Percentiles rank a stretch among this genome's conserved stretches.
These are phyloP conservation scores for Rhegmatorhina hoffmannsi DNA, from an alignment of 2,113 vertebrate genomes.

Conservation along the genomic window DNA sequence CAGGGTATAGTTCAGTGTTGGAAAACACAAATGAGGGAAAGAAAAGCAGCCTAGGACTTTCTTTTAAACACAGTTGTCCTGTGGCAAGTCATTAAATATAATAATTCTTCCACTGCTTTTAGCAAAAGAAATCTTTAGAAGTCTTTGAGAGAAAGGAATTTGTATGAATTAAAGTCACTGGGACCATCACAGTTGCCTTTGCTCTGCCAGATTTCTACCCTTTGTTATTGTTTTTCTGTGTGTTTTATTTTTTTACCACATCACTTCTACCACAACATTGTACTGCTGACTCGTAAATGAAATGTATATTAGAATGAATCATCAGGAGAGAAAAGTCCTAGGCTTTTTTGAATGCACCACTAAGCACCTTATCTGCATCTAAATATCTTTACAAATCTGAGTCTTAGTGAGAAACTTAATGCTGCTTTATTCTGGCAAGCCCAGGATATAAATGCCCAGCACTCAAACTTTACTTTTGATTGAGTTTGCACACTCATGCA, in stretches of 20 bases:
- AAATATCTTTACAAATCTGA: slow-evolving; percentile 49
- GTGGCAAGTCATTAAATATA: background rate
- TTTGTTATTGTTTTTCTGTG: background rate
- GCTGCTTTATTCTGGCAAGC: background rate
- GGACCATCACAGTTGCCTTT: background rate
- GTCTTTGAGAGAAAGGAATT: background rate
- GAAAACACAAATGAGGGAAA: background rate
- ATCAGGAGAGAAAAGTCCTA: slow-evolving; percentile 36
- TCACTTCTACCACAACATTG: background rate
- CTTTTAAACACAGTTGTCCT: background rate
- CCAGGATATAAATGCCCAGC: background rate
- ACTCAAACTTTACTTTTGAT: slow-evolving; percentile 20
- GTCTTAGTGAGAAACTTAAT: slow-evolving; percentile 33
- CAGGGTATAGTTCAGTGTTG: background rate
- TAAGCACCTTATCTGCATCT: slow-evolving; percentile 58
- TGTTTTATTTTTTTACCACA: background rate
- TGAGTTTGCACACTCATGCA: slow-evolving; percentile 19
- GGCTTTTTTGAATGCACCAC: slow-evolving; percentile 27
- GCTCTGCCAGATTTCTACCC: background rate
- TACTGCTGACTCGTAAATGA: slow-evolving; percentile 5
- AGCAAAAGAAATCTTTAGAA: background rate
- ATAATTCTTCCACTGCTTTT: background rate
- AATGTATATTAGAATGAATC: slow-evolving; percentile 42
- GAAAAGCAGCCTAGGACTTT: background rate
- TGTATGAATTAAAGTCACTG: background rate